These are phyloP conservation scores for Carposina sasakii DNA, from an alignment of 1,140 invertebrate species.

Conservation along the genomic window DNA sequence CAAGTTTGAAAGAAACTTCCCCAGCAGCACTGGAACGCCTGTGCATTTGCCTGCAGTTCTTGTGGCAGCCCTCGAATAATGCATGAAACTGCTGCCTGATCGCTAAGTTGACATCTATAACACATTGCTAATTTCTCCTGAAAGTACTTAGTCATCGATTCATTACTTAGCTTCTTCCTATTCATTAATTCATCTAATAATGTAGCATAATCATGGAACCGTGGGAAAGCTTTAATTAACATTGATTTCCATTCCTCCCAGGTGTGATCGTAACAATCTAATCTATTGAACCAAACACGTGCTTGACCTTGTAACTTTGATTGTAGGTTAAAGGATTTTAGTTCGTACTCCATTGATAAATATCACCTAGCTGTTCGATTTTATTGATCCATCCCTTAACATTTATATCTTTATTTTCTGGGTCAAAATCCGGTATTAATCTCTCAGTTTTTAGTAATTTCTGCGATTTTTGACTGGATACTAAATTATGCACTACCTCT, in stretches of 20 bases:
- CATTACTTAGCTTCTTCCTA: constrained; percentile 7
- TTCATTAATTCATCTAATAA: constrained; percentile 14
- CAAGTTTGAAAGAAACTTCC: constrained; percentile 8
- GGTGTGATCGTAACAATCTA: constrained; percentile 6
- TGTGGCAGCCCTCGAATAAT: neutral
- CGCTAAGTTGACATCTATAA: neutral
- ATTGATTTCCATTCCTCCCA: constrained; percentile 12
- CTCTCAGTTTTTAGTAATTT: too few species aligned
- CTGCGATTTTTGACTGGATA: too few species aligned
- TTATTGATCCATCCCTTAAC: constrained; percentile 13
- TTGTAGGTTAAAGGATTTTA: constrained; percentile 5
- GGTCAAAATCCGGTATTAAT: constrained; percentile 11
- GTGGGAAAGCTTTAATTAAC: constrained; percentile 11
- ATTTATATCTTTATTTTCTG: constrained; percentile 10
- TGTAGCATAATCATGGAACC: constrained; percentile 14
- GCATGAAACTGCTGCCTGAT: neutral
- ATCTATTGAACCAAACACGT: constrained; percentile 11
- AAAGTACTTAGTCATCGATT: constrained; percentile 14
- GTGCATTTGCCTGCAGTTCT: neutral
- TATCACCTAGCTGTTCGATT: constrained; percentile 13
- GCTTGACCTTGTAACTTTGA: constrained; percentile 7
- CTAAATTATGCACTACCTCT: too few species aligned
- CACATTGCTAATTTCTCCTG: constrained; percentile 5
- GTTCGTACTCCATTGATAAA: constrained; percentile 13
- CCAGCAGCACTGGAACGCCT: constrained; percentile 5